phyloP scores from a whole-genome alignment of 2,113 vertebrate species.

The Choloepus hoffmanni region DNA sequence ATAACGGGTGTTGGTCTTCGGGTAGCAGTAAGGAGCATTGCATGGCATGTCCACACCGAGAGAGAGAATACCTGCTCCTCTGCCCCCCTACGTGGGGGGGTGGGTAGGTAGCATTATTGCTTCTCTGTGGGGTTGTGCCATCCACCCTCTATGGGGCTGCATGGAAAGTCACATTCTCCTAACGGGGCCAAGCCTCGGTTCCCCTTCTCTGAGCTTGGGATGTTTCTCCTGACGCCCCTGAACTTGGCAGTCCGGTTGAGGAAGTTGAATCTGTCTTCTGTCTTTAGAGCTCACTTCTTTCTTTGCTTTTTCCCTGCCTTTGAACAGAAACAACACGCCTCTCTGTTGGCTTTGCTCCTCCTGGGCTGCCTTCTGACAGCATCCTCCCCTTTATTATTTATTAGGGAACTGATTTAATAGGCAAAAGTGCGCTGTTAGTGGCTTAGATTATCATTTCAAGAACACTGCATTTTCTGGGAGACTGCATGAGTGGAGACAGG shows the following conservation, averaged over 20 bases:
- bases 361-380: constrained; percentile 4
- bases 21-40: not conserved
- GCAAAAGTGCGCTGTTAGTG: not conserved
- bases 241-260: not conserved
- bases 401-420: constrained; percentile 37
- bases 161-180: not conserved
- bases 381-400: not conserved
- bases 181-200: not conserved
- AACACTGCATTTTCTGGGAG: constrained; percentile 31
- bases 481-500: not conserved
- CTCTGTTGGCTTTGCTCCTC: not conserved
- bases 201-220: not conserved
- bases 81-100: accelerated
- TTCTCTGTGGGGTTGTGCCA: not conserved
- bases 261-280: not conserved
- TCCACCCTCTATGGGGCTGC: not conserved
- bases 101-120: not conserved
- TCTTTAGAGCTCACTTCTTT: not conserved
- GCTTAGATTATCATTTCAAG: constrained; percentile 19
- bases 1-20: not conserved
- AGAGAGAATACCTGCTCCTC: not conserved
- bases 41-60: not conserved
- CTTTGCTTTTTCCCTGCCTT: not conserved
- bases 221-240: not conserved
- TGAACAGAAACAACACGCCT: constrained; percentile 7